These are phyloP conservation scores for Atrina japonica DNA, from an alignment of 2,888 invertebrate genomes.

Conservation along the genomic window DNA sequence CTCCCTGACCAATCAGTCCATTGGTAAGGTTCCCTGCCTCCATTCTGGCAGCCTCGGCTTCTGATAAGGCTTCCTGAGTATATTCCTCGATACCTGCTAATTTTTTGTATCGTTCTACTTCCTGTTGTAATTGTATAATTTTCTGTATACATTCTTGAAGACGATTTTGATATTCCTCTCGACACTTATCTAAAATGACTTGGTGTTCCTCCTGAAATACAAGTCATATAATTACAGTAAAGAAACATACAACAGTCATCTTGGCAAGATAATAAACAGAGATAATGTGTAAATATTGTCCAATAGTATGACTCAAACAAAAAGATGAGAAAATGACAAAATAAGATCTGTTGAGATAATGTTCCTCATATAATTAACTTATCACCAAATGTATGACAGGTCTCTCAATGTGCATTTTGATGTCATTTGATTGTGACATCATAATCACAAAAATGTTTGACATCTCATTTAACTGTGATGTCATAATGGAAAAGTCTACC, in stretches of 20 bases:
- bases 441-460: no score
- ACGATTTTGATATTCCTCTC: constrained; percentile 79
- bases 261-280: constrained; percentile 10
- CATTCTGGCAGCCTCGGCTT: constrained; percentile 73
- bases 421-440: no score
- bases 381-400: no score
- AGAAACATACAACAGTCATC: neutral
- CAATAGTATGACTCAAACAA: no score
- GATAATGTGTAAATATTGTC: no score
- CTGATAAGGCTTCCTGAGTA: constrained; percentile 83
- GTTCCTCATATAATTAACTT: no score
- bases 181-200: constrained; percentile 58
- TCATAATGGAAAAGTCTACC: no score
- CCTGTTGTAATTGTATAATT: constrained; percentile 81
- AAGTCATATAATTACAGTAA: neutral
- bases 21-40: constrained; percentile 59
- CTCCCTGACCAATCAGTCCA: constrained; percentile 47
- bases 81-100: constrained; percentile 84
- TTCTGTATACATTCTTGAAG: constrained; percentile 80
- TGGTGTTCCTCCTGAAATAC: constrained; percentile 69
- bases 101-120: constrained; percentile 84
- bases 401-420: no score
- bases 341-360: no score
- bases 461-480: no score
- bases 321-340: neutral